A percentile compares a stretch with the other conserved stretches of the same genome.
These are phyloP conservation scores for Drosophila tanythrix DNA, from an alignment of 2,888 invertebrate species.

Conservation along the genomic window DNA sequence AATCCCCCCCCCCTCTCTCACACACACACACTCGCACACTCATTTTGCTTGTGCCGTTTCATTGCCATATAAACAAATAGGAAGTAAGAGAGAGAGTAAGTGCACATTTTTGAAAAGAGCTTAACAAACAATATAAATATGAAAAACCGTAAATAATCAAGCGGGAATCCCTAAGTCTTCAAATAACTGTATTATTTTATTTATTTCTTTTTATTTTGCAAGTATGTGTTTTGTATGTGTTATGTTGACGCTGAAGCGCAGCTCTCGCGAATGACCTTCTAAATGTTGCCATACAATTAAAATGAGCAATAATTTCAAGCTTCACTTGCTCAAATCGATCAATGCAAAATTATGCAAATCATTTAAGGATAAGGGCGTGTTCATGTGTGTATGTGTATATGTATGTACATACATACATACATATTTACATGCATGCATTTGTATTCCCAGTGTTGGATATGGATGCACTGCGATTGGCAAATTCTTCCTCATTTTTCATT, in stretches of 20 bases:
- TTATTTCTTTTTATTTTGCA: constrained; percentile 23
- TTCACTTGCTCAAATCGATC: constrained; percentile 32
- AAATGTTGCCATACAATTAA: constrained; percentile 8
- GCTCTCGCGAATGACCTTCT: constrained; percentile 33
- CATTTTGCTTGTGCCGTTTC: constrained; percentile 36
- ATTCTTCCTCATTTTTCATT: constrained; percentile 33
- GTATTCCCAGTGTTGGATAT: constrained; percentile 9
- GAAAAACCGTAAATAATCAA: constrained; percentile 40
- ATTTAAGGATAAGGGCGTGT: constrained; percentile 3
- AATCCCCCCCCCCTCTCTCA: constrained; percentile 34
- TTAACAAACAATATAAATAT: constrained; percentile 49
- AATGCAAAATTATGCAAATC: constrained; percentile 44
- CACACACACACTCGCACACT: constrained; percentile 17
- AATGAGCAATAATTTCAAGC: constrained; percentile 10
- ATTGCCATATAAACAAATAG: constrained; percentile 66
- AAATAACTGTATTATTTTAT: constrained; percentile 35
- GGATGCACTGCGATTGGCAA: constrained; percentile 40
- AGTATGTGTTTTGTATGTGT: constrained; percentile 1
- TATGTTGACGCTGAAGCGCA: constrained; percentile 4
- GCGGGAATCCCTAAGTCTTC: constrained; percentile 9
- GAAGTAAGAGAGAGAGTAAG: constrained; percentile 42
- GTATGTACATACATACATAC: no score
- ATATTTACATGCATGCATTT: not conserved
- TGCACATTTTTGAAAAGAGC: constrained; percentile 55
- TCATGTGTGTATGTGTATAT: not conserved